A percentile compares a stretch with the other conserved stretches of the same genome.
Evolutionary conservation across 2,113 vertebrate genomes (phyloP).

Genomic region (Phalacrocorax carbo): DNA sequence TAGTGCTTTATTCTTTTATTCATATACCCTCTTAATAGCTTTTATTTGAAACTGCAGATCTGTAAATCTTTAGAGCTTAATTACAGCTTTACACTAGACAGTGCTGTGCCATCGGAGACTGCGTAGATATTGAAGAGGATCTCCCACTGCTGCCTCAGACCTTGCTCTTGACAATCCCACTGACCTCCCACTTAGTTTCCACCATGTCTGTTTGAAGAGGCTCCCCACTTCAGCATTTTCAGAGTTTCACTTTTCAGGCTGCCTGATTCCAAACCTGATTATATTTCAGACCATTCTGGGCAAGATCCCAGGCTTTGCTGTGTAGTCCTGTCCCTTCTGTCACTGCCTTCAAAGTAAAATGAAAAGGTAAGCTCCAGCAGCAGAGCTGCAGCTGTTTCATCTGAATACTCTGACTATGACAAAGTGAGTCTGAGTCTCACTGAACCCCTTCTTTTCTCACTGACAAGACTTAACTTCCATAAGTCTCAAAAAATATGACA

Average conservation of each 20-base stretch:
- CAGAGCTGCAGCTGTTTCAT: not conserved
- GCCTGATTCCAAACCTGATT: not conserved
- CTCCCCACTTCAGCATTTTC: not conserved
- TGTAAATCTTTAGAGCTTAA: not conserved
- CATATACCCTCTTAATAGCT: not conserved
- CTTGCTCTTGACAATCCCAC: not conserved
- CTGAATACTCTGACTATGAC: not conserved
- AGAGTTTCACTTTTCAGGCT: not conserved
- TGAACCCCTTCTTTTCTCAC: not conserved
- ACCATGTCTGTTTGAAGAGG: not conserved
- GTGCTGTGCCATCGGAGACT: not conserved
- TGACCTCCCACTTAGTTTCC: not conserved
- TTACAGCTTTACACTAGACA: not conserved
- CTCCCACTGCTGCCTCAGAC: not conserved
- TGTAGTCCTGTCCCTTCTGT: not conserved
- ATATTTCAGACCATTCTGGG: not conserved
- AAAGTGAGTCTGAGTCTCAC: not conserved
- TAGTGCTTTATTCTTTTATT: not conserved
- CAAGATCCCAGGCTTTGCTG: not conserved
- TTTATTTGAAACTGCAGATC: not conserved
- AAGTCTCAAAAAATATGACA: not conserved
- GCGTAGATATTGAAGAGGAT: not conserved
- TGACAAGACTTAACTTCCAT: not conserved
- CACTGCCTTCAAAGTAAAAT: not conserved
- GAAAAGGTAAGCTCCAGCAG: not conserved